Evolutionary conservation across 2,113 vertebrate genomes (phyloP), one percentile per base, ranked within the genome.

Genomic region (Chrysochloris asiatica): DNA sequence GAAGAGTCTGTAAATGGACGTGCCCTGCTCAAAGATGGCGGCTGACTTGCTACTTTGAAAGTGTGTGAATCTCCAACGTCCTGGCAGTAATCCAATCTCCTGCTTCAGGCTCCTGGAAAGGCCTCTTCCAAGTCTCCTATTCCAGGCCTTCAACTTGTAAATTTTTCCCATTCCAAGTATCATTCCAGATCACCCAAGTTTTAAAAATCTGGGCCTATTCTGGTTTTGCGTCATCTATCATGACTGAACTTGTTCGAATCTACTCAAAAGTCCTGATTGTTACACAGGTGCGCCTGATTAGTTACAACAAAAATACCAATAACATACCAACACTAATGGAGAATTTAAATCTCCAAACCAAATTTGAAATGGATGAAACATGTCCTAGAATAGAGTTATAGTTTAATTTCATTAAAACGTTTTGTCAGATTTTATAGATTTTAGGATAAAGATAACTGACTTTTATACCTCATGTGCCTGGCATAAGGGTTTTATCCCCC

Each of bases 301-400:
- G n/a, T n/a, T 93, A 88, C 92, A 94, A 92, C 50, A 83, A 95
- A 91, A 93, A 84, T 88, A 77, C 93, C 75, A 76, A 89, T 93
- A 52, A 56, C 83, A 81, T 73, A 48, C 36, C 36, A 47, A 47
- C 72, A 79, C 52, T 56, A 33, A 19, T 65, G 24, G 28, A 21
- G n/a, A 88, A 12, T 26, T 41, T 41, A 52, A 48, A 8, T 24
- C 48, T 86, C 84, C 26, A 81, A 67, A 76, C 26, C 36, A 86
- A 76, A 78, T 71, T 82, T 22, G 22, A 63, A 26, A 41, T 90
- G 33, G 10, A 22, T 7, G 19, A 11, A 92, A 75, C 48, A 67
- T 56, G 22, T 81, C 17, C 54, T 21, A 56, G 17, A 56, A 56
- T 22, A 56, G 54, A 56, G 54, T 56, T 22, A 56, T 56, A 56